Evolutionary conservation across 2,888 invertebrate species (phyloP), one percentile per base, ranked within the genome.

Genomic region (Heliconius sara): DNA sequence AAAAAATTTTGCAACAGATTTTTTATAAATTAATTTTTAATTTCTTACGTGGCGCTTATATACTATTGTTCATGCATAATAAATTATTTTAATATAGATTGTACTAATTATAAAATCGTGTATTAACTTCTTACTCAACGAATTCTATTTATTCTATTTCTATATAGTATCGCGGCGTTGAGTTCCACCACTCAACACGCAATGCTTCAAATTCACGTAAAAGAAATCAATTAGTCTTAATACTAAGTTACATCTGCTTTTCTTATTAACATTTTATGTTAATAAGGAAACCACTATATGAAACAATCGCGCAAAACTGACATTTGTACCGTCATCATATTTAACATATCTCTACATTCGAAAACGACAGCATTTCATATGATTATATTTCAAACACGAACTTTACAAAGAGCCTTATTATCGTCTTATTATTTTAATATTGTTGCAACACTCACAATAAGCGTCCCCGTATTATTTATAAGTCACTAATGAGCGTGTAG

Each of bases 401-500:
- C 70, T 76, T 83, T 85, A 91, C 92, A 93, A 92, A 92, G 91
- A 87, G 86, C 88, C 90, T 89, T 91, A 93, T 93, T 93, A 93
- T 92, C 88, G 85, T 83, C 88, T 90, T 92, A 93, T 94, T 94
- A 94, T 94, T 94, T 92, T 92, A 93, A 93, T 92, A 93, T 92
- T 93, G 93, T 93, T 93, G 92, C 92, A 90, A 90, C 90, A 91
- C 89, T 88, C 83, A 92, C 91, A 91, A 91, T 89, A 88, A 87
- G 87, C 87, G 88, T 81, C 83, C 88, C 86, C 88, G 86, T 87
- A 88, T 88, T 89, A 86, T 89, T 91, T 93, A 89, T 90, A 91
- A 90, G 89, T 89, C 92, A 90, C 91, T 95, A 95, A 94, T 94
- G 94, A 95, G 92, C 91, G 91, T 92, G 93, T 93, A 92, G 91